These are phyloP conservation scores for Mesoclemmys tuberculata DNA, from an alignment of 2,113 vertebrate genomes.

Conservation along the genomic window DNA sequence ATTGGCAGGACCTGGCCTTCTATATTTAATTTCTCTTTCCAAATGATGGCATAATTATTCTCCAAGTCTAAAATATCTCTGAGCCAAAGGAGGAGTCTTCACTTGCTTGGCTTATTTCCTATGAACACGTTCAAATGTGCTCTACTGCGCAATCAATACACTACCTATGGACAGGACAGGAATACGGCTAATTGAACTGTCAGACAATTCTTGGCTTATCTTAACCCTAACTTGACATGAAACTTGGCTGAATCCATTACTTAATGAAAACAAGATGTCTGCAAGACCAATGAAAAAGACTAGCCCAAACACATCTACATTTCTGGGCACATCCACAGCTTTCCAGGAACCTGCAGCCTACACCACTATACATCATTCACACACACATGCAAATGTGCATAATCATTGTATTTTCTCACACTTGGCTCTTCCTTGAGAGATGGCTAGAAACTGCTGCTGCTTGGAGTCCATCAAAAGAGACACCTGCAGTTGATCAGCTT, in stretches of 20 bases:
- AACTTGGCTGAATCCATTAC: not conserved
- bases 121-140: fast-evolving
- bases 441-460: not conserved
- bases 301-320: fast-evolving
- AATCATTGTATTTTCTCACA: not conserved
- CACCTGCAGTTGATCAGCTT: not conserved
- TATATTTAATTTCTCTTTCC: not conserved
- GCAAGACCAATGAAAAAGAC: fast-evolving
- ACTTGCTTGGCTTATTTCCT: not conserved
- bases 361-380: fast-evolving
- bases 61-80: not conserved
- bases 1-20: not conserved
- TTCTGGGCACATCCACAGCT: fast-evolving
- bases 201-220: not conserved
- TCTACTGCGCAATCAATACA: not conserved
- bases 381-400: fast-evolving
- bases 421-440: not conserved
- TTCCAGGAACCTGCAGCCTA: fast-evolving
- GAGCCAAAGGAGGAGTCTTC: not conserved
- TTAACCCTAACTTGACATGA: not conserved
- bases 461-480: not conserved
- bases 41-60: not conserved
- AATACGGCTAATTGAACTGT: too few species aligned
- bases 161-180: fast-evolving
- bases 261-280: not conserved